Percentiles rank a stretch among this genome's conserved stretches.
These are phyloP conservation scores for Heterotilapia buettikoferi DNA, from an alignment of 2,113 vertebrate genomes.

Conservation along the genomic window DNA sequence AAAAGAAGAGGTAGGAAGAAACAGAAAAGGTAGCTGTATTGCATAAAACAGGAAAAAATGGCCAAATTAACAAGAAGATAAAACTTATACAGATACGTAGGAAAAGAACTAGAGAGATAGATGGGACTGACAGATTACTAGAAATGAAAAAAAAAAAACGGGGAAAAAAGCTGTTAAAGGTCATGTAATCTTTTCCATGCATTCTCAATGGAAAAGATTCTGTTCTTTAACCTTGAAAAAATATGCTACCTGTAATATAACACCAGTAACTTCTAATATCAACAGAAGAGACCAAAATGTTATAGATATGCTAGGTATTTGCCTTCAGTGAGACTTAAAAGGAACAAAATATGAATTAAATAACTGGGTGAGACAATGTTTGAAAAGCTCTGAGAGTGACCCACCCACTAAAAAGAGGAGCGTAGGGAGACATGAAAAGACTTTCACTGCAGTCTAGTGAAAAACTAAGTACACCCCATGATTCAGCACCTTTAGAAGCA, in stretches of 20 bases:
- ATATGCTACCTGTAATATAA: background rate
- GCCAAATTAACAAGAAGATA: background rate
- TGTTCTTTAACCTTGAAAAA: background rate
- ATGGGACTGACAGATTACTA: background rate
- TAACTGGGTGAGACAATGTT: background rate
- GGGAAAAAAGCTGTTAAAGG: background rate
- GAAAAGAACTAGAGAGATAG: background rate
- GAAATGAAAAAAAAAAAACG: background rate
- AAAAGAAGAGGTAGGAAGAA: background rate
- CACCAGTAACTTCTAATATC: background rate
- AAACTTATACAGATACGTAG: background rate
- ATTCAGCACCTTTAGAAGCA: background rate
- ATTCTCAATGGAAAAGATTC: background rate
- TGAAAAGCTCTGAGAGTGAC: background rate
- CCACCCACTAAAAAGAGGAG: background rate
- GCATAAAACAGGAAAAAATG: background rate
- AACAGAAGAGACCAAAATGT: background rate
- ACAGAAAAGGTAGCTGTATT: background rate
- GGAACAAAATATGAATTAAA: background rate
- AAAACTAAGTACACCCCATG: background rate
- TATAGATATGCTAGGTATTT: background rate
- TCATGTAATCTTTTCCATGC: background rate
- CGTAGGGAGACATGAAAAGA: background rate
- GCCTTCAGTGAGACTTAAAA: background rate
- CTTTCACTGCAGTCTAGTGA: background rate